phyloP scores from a whole-genome alignment of 2,888 invertebrate genomes.

The Idaea aversata region DNA sequence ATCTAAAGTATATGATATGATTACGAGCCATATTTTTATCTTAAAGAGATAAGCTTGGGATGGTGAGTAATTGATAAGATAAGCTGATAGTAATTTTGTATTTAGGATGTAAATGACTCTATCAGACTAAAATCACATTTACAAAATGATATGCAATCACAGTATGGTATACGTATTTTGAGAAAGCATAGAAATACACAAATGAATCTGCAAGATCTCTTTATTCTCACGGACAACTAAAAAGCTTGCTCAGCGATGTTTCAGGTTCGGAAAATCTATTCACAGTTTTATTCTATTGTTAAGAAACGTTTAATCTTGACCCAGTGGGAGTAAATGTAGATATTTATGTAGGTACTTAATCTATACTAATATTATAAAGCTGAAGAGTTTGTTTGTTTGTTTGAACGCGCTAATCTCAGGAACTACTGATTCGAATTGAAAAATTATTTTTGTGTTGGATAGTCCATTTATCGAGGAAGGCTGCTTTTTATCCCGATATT shows the following conservation, averaged over 20 bases:
- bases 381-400: too few species aligned
- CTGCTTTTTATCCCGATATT: too few species aligned
- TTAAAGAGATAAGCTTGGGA: too few species aligned
- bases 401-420: too few species aligned
- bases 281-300: neutral
- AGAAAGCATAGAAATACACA: neutral
- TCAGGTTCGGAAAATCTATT: neutral
- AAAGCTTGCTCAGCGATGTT: neutral
- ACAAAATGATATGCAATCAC: neutral
- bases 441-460: too few species aligned
- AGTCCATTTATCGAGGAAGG: too few species aligned
- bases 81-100: neutral
- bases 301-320: neutral
- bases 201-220: neutral
- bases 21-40: neutral
- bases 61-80: neutral
- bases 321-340: neutral
- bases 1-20: neutral
- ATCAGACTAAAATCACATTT: neutral
- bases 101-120: neutral
- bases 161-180: too few species aligned
- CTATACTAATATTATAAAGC: too few species aligned
- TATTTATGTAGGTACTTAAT: neutral
- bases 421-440: too few species aligned
- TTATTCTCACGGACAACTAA: neutral